These are phyloP conservation scores for Exaiptasia diaphana DNA, from an alignment of 64 coral and sea anemone genomes.

Conservation along the genomic window DNA sequence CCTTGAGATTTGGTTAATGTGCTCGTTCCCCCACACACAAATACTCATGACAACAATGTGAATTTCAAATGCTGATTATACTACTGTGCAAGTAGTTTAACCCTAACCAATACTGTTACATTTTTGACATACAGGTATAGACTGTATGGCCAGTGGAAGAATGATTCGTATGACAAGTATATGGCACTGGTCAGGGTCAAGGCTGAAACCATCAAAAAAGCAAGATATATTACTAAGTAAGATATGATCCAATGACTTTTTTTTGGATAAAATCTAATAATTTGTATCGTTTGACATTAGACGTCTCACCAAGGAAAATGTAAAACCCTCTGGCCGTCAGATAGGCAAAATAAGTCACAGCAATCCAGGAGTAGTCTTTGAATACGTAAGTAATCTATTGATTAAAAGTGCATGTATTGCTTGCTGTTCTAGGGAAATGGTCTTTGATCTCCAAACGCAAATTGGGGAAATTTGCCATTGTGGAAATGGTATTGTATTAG, in stretches of 20 bases:
- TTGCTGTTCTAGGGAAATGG: no score
- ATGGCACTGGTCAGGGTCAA: conserved; percentile 77
- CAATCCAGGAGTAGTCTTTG: conserved; percentile 98
- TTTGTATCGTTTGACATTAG: background rate
- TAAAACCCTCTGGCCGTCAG: conserved; percentile 93
- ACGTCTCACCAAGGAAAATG: conserved; percentile 95
- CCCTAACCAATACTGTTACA: background rate
- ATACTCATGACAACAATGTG: no score
- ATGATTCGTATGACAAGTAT: conserved; percentile 75
- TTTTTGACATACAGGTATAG: conserved; percentile 59
- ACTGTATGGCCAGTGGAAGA: conserved; percentile 98
- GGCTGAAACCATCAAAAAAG: conserved; percentile 94
- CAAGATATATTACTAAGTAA: conserved; percentile 99
- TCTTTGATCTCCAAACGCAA: no score
- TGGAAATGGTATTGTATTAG: no score
- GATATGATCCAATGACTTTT: background rate
- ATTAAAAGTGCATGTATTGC: no score
- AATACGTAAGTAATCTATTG: conserved; percentile 84
- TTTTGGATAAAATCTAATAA: background rate
- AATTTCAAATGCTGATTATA: background rate
- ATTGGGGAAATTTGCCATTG: no score
- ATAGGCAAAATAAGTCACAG: conserved; percentile 99
- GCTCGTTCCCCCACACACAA: conserved; percentile 87
- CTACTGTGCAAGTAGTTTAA: background rate
- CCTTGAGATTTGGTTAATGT: conserved; percentile 2